phyloP scores from a whole-genome alignment of 2,888 invertebrate species.

The Parnassius smintheus region DNA sequence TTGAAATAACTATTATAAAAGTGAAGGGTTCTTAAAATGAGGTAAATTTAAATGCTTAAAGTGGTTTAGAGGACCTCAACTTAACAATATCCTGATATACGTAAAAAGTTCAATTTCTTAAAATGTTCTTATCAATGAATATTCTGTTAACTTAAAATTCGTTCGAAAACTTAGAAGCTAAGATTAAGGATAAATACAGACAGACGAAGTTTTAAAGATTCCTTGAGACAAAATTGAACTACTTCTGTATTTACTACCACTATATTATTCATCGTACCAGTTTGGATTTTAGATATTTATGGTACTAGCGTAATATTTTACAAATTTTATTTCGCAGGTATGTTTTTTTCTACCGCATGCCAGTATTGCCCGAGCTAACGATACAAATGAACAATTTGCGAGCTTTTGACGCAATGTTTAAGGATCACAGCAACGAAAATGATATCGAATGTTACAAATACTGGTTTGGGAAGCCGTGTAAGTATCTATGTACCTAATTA shows the following conservation, averaged over 20 bases:
- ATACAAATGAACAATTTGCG: conserved; percentile 65
- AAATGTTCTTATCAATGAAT: no score
- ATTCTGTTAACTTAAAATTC: no score
- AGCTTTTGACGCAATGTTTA: conserved; percentile 56
- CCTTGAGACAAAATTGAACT: no score
- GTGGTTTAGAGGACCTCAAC: no score
- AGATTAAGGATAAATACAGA: no score
- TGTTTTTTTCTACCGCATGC: conserved; percentile 79
- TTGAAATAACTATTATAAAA: no score
- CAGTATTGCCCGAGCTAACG: conserved; percentile 77
- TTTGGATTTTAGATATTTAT: neutral
- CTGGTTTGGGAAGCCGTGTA: conserved; percentile 79
- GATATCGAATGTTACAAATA: conserved; percentile 82
- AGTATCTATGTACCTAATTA: conserved; percentile 35
- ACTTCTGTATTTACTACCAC: neutral
- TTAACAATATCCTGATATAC: no score
- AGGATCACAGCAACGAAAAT: conserved; percentile 56
- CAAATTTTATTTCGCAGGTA: conserved; percentile 68
- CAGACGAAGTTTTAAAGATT: no score
- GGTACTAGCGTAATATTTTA: neutral
- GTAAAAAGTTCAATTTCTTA: no score
- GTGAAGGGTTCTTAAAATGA: no score
- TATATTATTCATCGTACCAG: neutral
- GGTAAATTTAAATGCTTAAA: no score
- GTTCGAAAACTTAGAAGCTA: no score